These are phyloP conservation scores for Luscinia luscinia DNA, from an alignment of 2,797 vertebrate genomes.

Conservation along the genomic window DNA sequence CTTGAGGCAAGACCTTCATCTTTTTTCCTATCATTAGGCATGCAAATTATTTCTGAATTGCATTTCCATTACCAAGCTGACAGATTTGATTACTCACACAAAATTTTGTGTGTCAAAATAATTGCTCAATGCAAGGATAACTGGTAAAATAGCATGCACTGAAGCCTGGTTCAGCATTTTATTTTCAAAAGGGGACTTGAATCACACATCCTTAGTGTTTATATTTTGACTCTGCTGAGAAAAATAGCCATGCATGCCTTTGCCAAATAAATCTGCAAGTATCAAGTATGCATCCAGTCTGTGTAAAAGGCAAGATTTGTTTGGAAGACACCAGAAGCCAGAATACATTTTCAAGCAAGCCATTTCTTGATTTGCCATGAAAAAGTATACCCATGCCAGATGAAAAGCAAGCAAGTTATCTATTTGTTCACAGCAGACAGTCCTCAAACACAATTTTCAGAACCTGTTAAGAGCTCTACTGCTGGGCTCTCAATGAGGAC, in stretches of 20 bases:
- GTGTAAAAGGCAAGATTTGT: not conserved
- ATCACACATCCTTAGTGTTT: not conserved
- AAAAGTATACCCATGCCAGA: not conserved
- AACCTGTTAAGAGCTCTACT: not conserved
- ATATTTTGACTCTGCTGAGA: not conserved
- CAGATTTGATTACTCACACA: slow-evolving; percentile 54
- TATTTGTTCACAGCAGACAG: not conserved
- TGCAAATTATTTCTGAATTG: slow-evolving; percentile 52
- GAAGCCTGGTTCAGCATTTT: not conserved
- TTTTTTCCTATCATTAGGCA: slow-evolving; percentile 22
- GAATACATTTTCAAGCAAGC: slow-evolving; percentile 2
- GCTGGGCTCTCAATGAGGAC: not conserved
- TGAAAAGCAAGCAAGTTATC: not conserved
- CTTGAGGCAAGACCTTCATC: slow-evolving; percentile 10
- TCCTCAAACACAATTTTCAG: not conserved
- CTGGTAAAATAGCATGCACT: slow-evolving; percentile 34
- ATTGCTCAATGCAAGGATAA: slow-evolving; percentile 11
- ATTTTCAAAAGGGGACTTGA: not conserved
- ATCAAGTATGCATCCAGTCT: not conserved
- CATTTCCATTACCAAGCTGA: slow-evolving; percentile 26
- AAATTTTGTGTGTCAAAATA: slow-evolving; percentile 51
- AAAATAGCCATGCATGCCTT: slow-evolving; percentile 7
- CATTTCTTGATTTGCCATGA: slow-evolving; percentile 14
- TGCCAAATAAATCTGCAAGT: not conserved
- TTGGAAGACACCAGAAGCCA: not conserved